A percentile compares a stretch with the other conserved stretches of the same genome.
Conservation (phyloP, 2,797 vertebrate genomes). For the Balearica regulorum region DNA sequence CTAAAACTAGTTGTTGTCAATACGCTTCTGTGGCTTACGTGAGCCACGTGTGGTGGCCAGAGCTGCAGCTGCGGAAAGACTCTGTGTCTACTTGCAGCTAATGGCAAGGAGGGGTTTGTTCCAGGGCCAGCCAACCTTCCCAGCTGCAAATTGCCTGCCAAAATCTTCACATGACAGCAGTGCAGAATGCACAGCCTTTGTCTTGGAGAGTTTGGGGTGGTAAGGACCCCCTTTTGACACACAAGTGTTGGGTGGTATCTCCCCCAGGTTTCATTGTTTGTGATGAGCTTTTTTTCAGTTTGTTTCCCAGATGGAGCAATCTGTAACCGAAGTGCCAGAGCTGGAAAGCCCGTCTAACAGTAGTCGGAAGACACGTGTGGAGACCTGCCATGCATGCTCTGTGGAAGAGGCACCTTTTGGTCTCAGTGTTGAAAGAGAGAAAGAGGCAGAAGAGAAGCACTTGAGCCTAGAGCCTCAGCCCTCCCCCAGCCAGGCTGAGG, state of each 20-base stretch:
- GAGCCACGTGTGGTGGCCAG: fast-evolving
- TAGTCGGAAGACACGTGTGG: not conserved
- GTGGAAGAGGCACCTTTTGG: not conserved
- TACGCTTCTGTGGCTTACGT: not conserved
- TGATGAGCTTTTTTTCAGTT: not conserved
- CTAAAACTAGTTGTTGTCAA: not conserved
- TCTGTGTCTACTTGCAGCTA: not conserved
- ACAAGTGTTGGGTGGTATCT: not conserved
- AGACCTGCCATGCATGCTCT: not conserved
- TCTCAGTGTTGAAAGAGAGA: not conserved
- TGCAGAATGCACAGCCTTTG: fast-evolving
- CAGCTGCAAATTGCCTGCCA: not conserved
- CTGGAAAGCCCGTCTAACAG: not conserved
- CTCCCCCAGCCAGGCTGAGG: not conserved
- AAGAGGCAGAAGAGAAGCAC: not conserved
- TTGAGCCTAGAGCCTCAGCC: not conserved
- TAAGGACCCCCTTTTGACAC: not conserved
- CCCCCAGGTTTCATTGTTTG: not conserved
- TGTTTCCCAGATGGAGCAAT: slow-evolving; percentile 9
- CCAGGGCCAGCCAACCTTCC: not conserved
- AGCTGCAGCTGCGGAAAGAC: not conserved
- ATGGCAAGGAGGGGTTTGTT: not conserved
- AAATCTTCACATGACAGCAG: not conserved
- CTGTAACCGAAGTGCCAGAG: not conserved
- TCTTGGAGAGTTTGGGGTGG: not conserved